Evolutionary conservation across 2,113 vertebrate species (phyloP).

Genomic region (Camelus dromedarius): DNA sequence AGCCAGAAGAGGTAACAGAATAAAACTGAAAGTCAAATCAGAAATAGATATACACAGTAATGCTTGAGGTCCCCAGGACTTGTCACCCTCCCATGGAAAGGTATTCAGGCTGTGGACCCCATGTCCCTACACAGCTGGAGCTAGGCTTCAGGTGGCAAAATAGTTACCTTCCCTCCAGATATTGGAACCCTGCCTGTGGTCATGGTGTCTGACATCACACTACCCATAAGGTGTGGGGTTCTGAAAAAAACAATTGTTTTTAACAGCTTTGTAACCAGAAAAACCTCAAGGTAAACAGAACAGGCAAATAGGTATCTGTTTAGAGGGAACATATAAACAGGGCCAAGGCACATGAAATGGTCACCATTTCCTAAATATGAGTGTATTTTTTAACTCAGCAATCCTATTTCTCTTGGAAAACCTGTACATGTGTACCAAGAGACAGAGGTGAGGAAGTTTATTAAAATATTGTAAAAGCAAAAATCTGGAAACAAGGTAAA

Average conservation of each 20-base stretch:
- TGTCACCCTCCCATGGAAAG: background rate
- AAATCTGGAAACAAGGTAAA: background rate
- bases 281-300: background rate
- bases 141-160: background rate
- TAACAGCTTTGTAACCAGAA: background rate
- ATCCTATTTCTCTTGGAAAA: background rate
- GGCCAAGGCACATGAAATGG: background rate
- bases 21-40: background rate
- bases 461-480: background rate
- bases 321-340: too few relatives aligned
- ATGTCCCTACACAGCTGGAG: background rate
- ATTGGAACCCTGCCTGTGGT: background rate
- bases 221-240: background rate
- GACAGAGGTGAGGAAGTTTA: background rate
- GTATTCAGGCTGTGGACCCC: background rate
- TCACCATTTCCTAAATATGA: background rate
- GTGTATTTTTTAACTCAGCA: background rate
- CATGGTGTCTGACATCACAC: background rate
- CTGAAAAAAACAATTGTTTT: background rate
- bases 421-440: background rate
- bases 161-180: background rate
- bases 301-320: background rate
- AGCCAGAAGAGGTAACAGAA: background rate
- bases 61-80: background rate
- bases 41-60: background rate